Evolutionary conservation across 2,113 vertebrate species (phyloP), one percentile per base, ranked within the genome.

Genomic region (Corythoichthys haematopterus): DNA sequence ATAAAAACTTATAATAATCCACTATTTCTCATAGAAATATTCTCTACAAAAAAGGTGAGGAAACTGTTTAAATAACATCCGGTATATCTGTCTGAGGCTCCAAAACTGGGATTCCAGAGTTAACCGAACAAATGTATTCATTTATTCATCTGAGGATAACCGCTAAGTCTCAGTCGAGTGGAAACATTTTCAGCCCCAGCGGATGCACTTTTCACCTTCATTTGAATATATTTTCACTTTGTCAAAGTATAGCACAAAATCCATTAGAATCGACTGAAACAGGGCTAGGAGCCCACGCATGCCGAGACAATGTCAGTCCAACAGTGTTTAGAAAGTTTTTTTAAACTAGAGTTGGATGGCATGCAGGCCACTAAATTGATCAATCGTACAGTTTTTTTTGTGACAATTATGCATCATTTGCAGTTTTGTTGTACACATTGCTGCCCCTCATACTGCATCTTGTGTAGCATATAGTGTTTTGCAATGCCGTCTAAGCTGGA

Each of bases 201-300:
- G 43, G 43, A 62, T 62, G 60, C 60, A 62, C 60, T 62, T 62
- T 57, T 68, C 36, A 61, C 36, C 35, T 50, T 16, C 13, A 65
- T 68, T 64, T 70, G 53, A 68, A 71, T 13, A 36, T 52, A 58
- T 50, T 69, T 53, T 43, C 61, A 50, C 37, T 33, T n/a, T 68
- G 45, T 50, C 40, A 40, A 15, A 68, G 55, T 55, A 51, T 38
- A 72, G n/a, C 58, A 33, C 43, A 43, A 65, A 3, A 51, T 51
- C 4, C 48, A 50, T 65, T 47, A 52, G 37, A 33, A 4, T 57
- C 1, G 8, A n/a, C 10, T 33, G 38, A 65, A 68, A 55, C 33
- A 12, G 7, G 59, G 53, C 37, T 64, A 33, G 2, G 10, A 2
- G 28, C 38, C 33, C 33, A 2, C n/a, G 10, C 14, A 12, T 61